These are phyloP conservation scores for Polypedilum vanderplanki DNA, from an alignment of 1,140 invertebrate genomes.

Conservation along the genomic window DNA sequence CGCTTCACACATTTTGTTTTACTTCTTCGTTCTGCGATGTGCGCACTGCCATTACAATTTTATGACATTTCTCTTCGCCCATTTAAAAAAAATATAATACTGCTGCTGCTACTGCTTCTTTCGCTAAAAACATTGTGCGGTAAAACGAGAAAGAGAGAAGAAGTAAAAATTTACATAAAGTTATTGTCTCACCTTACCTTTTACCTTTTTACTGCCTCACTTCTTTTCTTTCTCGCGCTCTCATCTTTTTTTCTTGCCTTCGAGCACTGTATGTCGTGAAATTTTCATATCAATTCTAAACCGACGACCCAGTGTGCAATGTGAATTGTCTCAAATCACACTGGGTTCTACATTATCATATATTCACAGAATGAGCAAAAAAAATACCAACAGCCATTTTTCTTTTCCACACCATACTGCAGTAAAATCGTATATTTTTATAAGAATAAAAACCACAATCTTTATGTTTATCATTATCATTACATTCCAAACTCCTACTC, in stretches of 20 bases:
- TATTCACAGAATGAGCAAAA: too few species aligned
- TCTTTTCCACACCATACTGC: too few species aligned
- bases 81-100: background rate
- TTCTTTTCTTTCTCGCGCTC: background rate
- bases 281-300: background rate
- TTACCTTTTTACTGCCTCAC: background rate
- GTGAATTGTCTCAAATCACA: too few species aligned
- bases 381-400: too few species aligned
- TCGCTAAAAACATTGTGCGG: background rate
- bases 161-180: constrained; percentile 11
- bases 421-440: too few species aligned
- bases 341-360: too few species aligned
- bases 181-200: constrained; percentile 24
- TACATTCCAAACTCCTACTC: too few species aligned
- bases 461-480: too few species aligned
- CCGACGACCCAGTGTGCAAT: background rate
- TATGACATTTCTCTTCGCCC: constrained; percentile 27
- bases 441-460: too few species aligned
- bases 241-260: background rate
- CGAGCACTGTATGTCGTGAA: background rate
- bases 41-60: constrained; percentile 20
- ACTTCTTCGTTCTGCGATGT: background rate
- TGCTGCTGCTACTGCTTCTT: constrained; percentile 2
- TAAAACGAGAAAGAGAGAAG: background rate
- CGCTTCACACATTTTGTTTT: background rate